phyloP scores from a whole-genome alignment of 2,888 invertebrate species.

The Callyntrura guangdongensis region DNA sequence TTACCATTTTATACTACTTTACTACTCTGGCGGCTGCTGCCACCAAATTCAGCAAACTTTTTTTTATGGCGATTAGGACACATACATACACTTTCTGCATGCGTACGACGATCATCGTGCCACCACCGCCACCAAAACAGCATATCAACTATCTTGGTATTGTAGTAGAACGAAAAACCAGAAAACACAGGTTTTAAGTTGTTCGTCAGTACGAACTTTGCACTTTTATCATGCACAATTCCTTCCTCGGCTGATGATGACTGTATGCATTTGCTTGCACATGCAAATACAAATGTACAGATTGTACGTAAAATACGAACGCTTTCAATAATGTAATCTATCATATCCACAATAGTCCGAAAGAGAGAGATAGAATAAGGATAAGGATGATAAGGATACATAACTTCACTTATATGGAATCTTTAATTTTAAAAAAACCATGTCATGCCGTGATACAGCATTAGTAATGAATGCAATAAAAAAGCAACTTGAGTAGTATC shows the following conservation, averaged over 20 bases:
- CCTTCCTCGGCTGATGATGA: background rate
- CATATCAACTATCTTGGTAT: background rate
- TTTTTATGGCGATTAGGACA: background rate
- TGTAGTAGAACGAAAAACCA: constrained; percentile 47
- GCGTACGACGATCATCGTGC: constrained; percentile 3
- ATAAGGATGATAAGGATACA: constrained; percentile 22
- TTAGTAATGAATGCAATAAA: constrained; percentile 57
- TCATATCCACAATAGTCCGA: constrained; percentile 35
- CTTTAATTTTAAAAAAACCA: constrained; percentile 55
- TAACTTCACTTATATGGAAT: constrained; percentile 46
- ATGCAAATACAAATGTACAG: background rate
- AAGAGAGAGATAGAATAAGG: background rate
- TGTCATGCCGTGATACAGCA: constrained; percentile 60
- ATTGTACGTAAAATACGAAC: background rate
- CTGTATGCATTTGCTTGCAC: constrained; percentile 8
- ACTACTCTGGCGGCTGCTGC: constrained; percentile 1
- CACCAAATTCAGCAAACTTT: constrained; percentile 23
- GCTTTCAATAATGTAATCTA: constrained; percentile 13
- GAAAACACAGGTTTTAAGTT: constrained; percentile 55
- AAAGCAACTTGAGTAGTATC: constrained; percentile 26
- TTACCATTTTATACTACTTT: constrained; percentile 23
- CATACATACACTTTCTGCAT: background rate
- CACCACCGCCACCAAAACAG: constrained; percentile 31
- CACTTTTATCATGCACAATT: constrained; percentile 40
- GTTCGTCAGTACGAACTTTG: constrained; percentile 53